Base-by-base conservation (phyloP, 2,113 vertebrate genomes). In the Echinops telfairi region DNA sequence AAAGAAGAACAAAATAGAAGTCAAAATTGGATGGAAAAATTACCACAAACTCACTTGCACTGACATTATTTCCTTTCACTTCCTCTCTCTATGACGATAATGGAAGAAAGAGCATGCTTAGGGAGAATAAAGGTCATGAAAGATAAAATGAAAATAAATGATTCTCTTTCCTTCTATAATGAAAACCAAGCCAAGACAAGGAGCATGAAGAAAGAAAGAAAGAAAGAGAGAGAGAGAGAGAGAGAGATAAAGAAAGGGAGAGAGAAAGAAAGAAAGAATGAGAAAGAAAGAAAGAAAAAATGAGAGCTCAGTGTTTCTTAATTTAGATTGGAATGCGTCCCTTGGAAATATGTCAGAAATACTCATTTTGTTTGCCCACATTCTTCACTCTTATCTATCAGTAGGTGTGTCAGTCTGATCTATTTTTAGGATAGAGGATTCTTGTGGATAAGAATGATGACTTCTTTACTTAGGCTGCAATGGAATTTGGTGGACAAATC, bases 21-120 rank as follows among this genome's bases (percentile, higher is more conserved):
- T 85, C 33, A 86, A 91, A 95, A 77, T 84, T 62, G 83, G 76
- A 70, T 89, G 66, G 47, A 94, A 95, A 95, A 95, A 78, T 78
- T 53, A 80, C 40, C 64, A 80, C 1, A 20, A 3, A 31, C 25
- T 79, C 29, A 82, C 64, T 66, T 73, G n/a, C 75, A 66, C 31
- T 43, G n/a, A 80, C 78, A 92, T 89, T 53, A 58, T 88, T 60
- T 86, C 62, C 19, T 15, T 83, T 75, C 85, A 19, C 83, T 57
- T 89, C 40, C 17, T 73, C 20, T n/a, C 33, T 10, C 60, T 60
- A 16, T 60, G 53, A 70, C 10, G 83, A 86, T 9, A 29, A 86
- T 60, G 10, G 31, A 77, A 73, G 58, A 62, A 92, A 89, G 86
- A 71, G 25, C 58, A 22, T 16, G 27, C 36, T 6, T 4, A 73